Evolutionary conservation across 2,888 invertebrate genomes (phyloP), one percentile per base, ranked within the genome.

Genomic region (Pristionchus mayeri): DNA sequence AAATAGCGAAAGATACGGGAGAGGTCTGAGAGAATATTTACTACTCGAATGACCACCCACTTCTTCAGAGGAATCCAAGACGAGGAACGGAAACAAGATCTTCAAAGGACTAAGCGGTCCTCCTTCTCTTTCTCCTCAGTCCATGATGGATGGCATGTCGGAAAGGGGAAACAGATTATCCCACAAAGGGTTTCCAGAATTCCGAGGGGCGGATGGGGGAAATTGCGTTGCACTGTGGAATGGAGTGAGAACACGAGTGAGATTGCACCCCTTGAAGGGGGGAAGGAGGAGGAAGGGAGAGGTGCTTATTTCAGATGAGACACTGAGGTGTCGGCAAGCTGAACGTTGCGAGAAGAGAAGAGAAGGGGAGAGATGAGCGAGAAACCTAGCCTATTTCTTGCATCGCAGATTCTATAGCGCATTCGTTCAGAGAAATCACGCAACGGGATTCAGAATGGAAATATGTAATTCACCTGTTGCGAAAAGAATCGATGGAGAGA

Each of bases 341-440:
- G 67, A 67, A 67, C 67, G 67, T 37, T 67, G 67, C 37, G 67
- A 67, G 16, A 27, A 48, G 75, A 27, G 48, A 48, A 75, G n/a
- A 75, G 75, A 11, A 4, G 21, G 37, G 40, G 67, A 2, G 75
- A 75, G 24, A 75, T 3, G 71, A 44, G 40, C 24, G 40, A n/a
- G 71, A 71, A 44, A 71, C 71, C 37, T 71, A 71, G 71, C 48
- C 75, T 4, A 44, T 75, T 75, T 27, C 75, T 40, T 75, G 44
- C 75, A 24, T 75, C 24, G 48, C 13, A 48, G 75, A 75, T 27
- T 75, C 44, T 21, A 75, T 75, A 44, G 24, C 75, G 27, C 44
- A 27, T 16, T 27, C 48, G 48, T 75, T 48, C 75, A 67, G 27
- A 67, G 27, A 37, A 3, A 21, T 7, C 67, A 67, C 18, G 34